Base-by-base conservation (phyloP, 2,113 vertebrate species). In the Nothobranchius kuhntae region DNA sequence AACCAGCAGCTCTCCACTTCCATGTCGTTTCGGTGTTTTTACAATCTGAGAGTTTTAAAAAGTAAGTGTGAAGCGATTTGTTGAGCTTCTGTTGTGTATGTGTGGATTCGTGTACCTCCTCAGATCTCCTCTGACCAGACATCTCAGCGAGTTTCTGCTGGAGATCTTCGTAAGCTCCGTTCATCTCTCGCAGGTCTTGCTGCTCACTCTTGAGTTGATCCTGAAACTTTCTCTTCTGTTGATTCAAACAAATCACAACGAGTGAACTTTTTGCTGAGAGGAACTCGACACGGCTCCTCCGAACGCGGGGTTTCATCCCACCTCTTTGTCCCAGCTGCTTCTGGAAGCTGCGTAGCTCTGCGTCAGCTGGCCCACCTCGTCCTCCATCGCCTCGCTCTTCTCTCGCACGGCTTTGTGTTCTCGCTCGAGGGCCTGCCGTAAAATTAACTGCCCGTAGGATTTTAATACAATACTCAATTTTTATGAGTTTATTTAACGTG, bases 381-480 rank as follows among this genome's bases (percentile, higher is more conserved):
- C 95, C 92, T 96, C 94, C 92, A 92, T 89, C 90, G 93, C 91
- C 86, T 91, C 94, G 90, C 91, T 91, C 88, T 93, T 95, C 92
- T 95, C 91, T 91, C 86, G 94, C 93, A 95, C 95, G 90, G 93
- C 93, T 92, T 95, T 93, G 88, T 96, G 98, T 94, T 98, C 95
- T 92, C 91, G 94, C 93, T 96, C 95, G 94, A 98, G 95, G 90
- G 90, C 91, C 96, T 98, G 96, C 94, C 94, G 93, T 98, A 95
- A 99, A 99, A 98, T 98, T 96, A 98, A 98, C 97, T 94, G 95
- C 94, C 96, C 95, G 85, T 95, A 91, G 93, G 93, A 95, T 95
- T 95, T 97, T 95, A 98, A 98, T 97, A 94, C 94, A 96, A 96
- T 96, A 95, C 94, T 96, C 94, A 95, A 96, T 95, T 95, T 96